Evolutionary conservation across 2,113 vertebrate species (phyloP), one percentile per base, ranked within the genome.

Genomic region (Ochotona princeps): DNA sequence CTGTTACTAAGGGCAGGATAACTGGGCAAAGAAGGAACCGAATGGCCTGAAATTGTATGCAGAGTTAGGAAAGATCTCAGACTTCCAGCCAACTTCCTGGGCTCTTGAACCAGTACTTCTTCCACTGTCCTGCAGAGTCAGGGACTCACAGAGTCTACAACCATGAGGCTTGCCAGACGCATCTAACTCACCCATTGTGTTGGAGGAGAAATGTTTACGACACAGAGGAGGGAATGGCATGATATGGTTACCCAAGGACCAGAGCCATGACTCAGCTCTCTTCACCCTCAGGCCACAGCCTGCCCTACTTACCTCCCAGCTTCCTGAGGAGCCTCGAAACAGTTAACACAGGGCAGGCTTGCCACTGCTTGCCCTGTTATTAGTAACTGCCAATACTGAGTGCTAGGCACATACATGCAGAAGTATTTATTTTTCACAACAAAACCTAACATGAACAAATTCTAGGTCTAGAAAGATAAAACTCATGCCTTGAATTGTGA

Each of bases 191-290:
- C 23, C 21, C n/a, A 0, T 12, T 7, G 5, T 23, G 35, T 5
- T 13, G 3, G 4, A 5, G 3, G 5, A 13, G 21, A 60, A 8
- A 6, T 17, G 28, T 47, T 20, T 30, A 2, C 1, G 0, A 14
- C 0, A 7, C 14, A 28, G 38, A 60, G 73, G 57, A 61, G 35
- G 2, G 72, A 60, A 13, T 0, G 2, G 20, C 10, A 2, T 20
- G 21, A 57, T 2, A 8, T 67, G 17, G 14, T 20, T 51, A 11
- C 12, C 3, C 30, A 89, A 57, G 4, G 23, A 11, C 26, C 7
- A 8, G 32, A 26, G 3, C 25, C 8, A 8, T 2, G 15, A 2
- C 2, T 21, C 51, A 69, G 51, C 25, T 47, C 51, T n/a, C 12
- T 21, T n/a, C 1, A 13, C 47, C 61, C 6, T 23, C 54, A 20